Evolutionary conservation across 2,888 invertebrate species (phyloP), one percentile per base, ranked within the genome.

Genomic region (Entomobrya multifasciata): DNA sequence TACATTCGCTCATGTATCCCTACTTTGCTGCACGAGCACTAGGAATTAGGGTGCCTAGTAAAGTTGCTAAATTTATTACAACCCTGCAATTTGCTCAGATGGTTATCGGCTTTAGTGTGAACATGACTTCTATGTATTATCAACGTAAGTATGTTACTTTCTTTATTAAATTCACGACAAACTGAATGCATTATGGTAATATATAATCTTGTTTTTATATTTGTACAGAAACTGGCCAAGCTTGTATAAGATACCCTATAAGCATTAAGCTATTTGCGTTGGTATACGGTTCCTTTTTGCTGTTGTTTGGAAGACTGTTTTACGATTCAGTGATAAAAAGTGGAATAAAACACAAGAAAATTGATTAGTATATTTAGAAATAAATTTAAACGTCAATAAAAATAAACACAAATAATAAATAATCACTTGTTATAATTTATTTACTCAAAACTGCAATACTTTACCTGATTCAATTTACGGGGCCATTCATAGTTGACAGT

Each of bases 1-100:
- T 98, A 78, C 97, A 97, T 93, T 77, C 82, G 3, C 30, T 87
- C 0, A 87, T 87, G 87, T 87, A 87, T 52, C 81, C 77, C 1
- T 87, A 87, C 25, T 87, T 87, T 47, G 87, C 82, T 0, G 5
- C 20, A 3, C 25, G 44, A 22, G 76, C 80, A 0, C 8, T 72
- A n/a, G 79, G 74, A 25, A 15, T 79, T 11, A 41, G 25, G 1
- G 25, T 86, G 5, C 86, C 86, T 0, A 1, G 5, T 2, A n/a
- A 11, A 30, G 15, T 86, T 13, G 65, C 80, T 17, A 86, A 86
- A 30, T 10, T 76, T 0, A 86, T 86, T 30, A 86, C 86, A 13
- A 86, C 86, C 15, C 27, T 86, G 0, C 86, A 86, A 52, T 27
- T 86, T 22, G 10, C n/a, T 0, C 86, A 86, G 41, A 86, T 86